Evolutionary conservation across 1,140 invertebrate species (phyloP), one percentile per base, ranked within the genome.

Genomic region (Polypedilum vanderplanki): DNA sequence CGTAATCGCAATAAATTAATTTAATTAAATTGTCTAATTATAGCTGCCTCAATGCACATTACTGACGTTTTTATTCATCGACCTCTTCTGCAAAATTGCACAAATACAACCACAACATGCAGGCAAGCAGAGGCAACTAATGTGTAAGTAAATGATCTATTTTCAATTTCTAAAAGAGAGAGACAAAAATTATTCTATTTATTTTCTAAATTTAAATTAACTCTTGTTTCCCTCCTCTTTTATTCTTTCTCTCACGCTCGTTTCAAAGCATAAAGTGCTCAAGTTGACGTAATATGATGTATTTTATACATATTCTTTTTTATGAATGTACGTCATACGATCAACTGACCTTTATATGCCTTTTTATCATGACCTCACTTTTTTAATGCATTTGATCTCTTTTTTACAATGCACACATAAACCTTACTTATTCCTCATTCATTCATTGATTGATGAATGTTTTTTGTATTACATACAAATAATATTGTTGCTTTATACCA

Each of bases 1-100:
- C 20, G 65, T 70, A 20, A 70, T 57, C 18, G 65, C 65, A 70
- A 70, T 70, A 18, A 57, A 70, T 22, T 70, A 70, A 70, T 70
- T 70, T 5, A 70, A 70, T 18, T 70, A 70, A 70, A 70, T 70
- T 70, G 65, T 70, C 65, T 70, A 70, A 70, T 70, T 70, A 70
- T 70, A 70, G 65, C 65, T 70, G 46, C 46, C 46, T 57, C 46
- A 57, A 57, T 57, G 10, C 46, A 57, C 46, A 57, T 57, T 57
- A 57, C 46, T 57, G 46, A 57, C 46, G 46, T 57, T 57, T 57
- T 57, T 57, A 57, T 57, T 57, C 46, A 57, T 57, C 46, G 46
- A 57, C 46, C 46, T 57, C 46, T 57, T 33, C 46, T 57, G 12
- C 12, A 15, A 12, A 57, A 57, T n/a, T 57, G 46, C 46, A 57